Conservation (phyloP, 1,140 invertebrate species). For the Lethrus apterus region DNA sequence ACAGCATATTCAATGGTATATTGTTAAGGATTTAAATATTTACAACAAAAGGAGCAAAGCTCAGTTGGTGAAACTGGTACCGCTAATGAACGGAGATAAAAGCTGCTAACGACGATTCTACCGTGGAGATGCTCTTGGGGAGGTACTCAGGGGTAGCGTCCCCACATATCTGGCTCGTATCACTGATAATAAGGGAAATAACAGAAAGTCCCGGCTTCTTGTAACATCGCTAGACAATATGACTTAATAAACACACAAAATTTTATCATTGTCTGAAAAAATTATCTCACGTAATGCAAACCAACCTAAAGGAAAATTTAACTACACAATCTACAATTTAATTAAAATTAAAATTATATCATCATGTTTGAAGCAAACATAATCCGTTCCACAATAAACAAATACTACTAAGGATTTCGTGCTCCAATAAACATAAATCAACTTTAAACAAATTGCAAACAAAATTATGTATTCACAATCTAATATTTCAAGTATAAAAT, state of each 20-base stretch:
- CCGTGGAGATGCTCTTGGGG: not conserved
- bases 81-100: slow-evolving; percentile 7
- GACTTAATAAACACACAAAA: slow-evolving; percentile 1
- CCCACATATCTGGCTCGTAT: not conserved
- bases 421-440: too few species aligned
- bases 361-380: not conserved
- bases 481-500: too few species aligned
- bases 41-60: too few species aligned
- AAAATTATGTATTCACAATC: too few species aligned
- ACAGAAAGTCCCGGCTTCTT: not conserved
- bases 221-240: not conserved
- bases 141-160: not conserved
- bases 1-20: too few species aligned
- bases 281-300: too few species aligned
- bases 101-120: slow-evolving; percentile 1
- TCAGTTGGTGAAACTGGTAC: not conserved
- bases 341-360: not conserved
- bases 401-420: too few species aligned
- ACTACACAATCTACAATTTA: not conserved
- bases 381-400: not conserved
- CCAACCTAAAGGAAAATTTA: too few species aligned
- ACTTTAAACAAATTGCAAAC: too few species aligned
- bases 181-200: not conserved
- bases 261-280: not conserved
- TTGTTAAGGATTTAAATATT: too few species aligned